Conservation (phyloP, 2,113 vertebrate genomes). For the Caranx ignobilis region DNA sequence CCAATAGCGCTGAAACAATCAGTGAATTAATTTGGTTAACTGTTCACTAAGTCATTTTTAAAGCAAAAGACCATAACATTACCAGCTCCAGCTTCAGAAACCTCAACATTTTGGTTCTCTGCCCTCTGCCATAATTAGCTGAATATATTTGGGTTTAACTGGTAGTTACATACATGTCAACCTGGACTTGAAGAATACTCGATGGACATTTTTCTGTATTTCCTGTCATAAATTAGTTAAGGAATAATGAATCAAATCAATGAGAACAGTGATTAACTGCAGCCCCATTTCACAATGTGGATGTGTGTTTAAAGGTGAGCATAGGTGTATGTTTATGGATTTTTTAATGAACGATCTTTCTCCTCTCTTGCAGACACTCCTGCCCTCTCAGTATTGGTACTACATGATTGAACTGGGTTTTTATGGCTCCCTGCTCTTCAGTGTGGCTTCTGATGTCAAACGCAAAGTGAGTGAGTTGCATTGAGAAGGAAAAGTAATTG, state of each 20-base stretch:
- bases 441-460: slow-evolving; percentile 94
- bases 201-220: background rate
- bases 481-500: slow-evolving; percentile 6
- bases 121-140: background rate
- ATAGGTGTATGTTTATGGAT: background rate
- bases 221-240: background rate
- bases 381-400: slow-evolving; percentile 98
- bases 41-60: background rate
- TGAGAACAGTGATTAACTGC: background rate
- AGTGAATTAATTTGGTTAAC: background rate
- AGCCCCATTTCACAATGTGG: background rate
- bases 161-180: background rate
- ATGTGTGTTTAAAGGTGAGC: background rate
- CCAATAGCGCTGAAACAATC: background rate
- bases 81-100: background rate
- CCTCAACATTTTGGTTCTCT: background rate
- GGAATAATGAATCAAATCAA: no score
- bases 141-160: background rate
- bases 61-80: background rate
- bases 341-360: slow-evolving; percentile 19
- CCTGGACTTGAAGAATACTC: background rate
- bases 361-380: slow-evolving; percentile 74
- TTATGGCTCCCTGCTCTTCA: slow-evolving; percentile 94
- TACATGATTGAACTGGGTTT: slow-evolving; percentile 96
- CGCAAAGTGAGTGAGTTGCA: slow-evolving; percentile 88